These are phyloP conservation scores for Mastomys natalensis DNA, from an alignment of 2,113 vertebrate species.

Conservation along the genomic window DNA sequence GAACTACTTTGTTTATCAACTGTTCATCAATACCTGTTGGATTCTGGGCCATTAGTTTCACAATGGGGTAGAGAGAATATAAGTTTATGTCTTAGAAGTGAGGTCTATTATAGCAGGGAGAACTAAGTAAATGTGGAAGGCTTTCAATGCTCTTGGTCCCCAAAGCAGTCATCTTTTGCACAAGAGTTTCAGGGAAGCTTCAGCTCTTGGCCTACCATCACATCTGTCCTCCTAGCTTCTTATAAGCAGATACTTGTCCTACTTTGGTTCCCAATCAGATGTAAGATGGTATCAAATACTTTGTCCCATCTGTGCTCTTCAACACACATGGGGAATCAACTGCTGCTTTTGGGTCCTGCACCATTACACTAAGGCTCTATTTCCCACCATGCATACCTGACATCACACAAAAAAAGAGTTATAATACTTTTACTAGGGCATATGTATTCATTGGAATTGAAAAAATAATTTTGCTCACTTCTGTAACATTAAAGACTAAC, in stretches of 20 bases:
- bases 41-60: background rate
- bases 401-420: background rate
- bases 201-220: rapidly evolving
- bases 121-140: background rate
- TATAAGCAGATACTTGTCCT: background rate
- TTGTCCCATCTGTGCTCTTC: background rate
- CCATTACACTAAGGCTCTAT: background rate
- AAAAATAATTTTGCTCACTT: background rate
- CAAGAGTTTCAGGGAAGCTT: background rate
- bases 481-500: background rate
- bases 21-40: background rate
- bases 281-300: rapidly evolving
- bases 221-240: background rate
- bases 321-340: background rate
- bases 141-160: background rate
- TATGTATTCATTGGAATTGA: background rate
- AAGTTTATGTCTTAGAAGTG: background rate
- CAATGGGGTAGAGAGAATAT: background rate
- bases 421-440: background rate
- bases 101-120: background rate
- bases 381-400: background rate
- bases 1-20: background rate
- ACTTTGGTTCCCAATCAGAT: background rate
- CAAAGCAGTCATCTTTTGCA: rapidly evolving
- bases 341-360: rapidly evolving